These are phyloP conservation scores for Limnephilus lunatus DNA, from an alignment of 2,888 invertebrate species.

Conservation along the genomic window DNA sequence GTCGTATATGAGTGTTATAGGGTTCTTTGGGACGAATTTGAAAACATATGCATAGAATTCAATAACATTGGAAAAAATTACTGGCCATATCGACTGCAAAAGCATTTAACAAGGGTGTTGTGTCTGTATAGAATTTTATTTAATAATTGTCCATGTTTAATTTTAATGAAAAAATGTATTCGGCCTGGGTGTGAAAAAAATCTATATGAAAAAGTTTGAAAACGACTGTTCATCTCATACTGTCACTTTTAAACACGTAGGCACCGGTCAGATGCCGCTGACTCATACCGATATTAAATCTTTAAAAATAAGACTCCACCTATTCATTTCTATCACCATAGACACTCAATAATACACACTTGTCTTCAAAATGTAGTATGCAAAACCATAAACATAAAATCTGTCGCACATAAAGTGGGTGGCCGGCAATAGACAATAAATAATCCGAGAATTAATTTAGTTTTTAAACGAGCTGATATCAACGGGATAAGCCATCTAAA, in stretches of 20 bases:
- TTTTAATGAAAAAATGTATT: background rate
- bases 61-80: too few relatives aligned
- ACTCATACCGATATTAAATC: background rate
- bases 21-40: too few relatives aligned
- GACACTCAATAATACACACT: background rate
- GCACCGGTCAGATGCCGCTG: background rate
- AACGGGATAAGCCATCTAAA: constrained; percentile 14
- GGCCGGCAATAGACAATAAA: constrained; percentile 19
- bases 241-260: background rate
- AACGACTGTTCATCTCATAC: background rate
- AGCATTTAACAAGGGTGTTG: too few relatives aligned
- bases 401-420: constrained; percentile 32
- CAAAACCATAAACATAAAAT: constrained; percentile 4
- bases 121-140: too few relatives aligned
- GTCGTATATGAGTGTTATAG: background rate
- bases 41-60: too few relatives aligned
- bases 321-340: background rate
- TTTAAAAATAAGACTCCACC: background rate
- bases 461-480: constrained; percentile 17
- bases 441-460: constrained; percentile 11
- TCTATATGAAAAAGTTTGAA: background rate
- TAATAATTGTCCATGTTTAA: too few relatives aligned
- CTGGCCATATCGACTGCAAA: too few relatives aligned
- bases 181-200: background rate
- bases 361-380: constrained; percentile 12